These are phyloP conservation scores for Presbytis comata DNA, from an alignment of 2,797 vertebrate species.

Conservation along the genomic window DNA sequence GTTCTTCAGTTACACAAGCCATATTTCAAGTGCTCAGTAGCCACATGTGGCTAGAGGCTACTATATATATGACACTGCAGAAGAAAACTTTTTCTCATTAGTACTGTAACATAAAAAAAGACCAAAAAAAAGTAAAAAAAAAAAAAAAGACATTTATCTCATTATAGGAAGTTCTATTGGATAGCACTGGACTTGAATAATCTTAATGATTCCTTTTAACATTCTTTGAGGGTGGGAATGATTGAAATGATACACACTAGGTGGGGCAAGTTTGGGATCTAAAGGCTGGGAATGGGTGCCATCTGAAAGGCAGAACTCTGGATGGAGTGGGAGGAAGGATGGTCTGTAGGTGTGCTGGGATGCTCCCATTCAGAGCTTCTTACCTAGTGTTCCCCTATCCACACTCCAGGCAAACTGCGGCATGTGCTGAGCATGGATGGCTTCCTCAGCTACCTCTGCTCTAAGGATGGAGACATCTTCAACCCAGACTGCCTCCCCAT, in stretches of 20 bases:
- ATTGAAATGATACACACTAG: neutral
- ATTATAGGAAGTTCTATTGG: neutral
- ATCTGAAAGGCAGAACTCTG: neutral
- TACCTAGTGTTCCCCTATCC: neutral
- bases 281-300: neutral
- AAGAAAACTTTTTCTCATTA: neutral
- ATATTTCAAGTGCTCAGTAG: neutral
- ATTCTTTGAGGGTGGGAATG: neutral
- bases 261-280: neutral
- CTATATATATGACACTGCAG: neutral
- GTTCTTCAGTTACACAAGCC: neutral
- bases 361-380: neutral
- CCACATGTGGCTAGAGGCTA: neutral
- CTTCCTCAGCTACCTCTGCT: constrained; percentile 95
- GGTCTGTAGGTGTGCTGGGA: neutral
- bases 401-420: constrained; percentile 87
- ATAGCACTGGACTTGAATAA: neutral
- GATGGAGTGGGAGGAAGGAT: neutral
- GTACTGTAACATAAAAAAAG: neutral
- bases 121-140: neutral
- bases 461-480: constrained; percentile 93
- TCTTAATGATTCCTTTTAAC: neutral
- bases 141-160: neutral
- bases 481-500: constrained; percentile 83
- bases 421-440: constrained; percentile 92